Percentiles rank a stretch among this genome's conserved stretches.
These are phyloP conservation scores for Erethizon dorsatum DNA, from an alignment of 2,797 vertebrate species.

Conservation along the genomic window DNA sequence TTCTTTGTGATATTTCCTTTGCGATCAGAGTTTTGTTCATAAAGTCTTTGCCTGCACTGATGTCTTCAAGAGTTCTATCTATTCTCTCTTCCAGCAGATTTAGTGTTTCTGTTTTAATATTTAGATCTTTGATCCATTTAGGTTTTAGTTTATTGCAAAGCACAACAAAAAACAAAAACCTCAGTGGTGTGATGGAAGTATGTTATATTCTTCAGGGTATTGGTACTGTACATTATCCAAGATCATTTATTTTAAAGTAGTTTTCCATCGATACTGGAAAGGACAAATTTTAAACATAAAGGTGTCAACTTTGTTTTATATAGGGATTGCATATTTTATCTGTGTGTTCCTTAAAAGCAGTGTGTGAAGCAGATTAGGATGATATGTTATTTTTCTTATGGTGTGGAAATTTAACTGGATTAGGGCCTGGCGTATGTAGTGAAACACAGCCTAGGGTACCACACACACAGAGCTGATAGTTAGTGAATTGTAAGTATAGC, in stretches of 20 bases:
- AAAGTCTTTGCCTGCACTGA: no score
- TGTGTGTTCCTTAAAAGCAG: not conserved
- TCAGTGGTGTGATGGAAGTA: not conserved
- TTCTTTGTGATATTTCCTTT: no score
- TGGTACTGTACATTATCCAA: not conserved
- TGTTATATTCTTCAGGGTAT: not conserved
- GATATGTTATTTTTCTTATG: not conserved
- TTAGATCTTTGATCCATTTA: no score
- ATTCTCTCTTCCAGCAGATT: no score
- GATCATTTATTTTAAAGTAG: not conserved
- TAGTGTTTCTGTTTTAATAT: no score
- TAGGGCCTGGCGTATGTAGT: not conserved
- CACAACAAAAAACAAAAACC: not conserved
- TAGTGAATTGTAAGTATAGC: not conserved
- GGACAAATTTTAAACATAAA: not conserved
- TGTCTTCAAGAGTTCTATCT: no score
- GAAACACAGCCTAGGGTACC: not conserved
- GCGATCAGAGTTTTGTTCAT: no score
- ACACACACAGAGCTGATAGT: not conserved
- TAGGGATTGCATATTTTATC: not conserved
- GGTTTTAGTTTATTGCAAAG: no score
- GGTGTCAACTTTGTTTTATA: not conserved
- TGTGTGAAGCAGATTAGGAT: not conserved
- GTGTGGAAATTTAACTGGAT: not conserved
- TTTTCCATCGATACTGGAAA: not conserved